Evolutionary conservation across 2,113 vertebrate species (phyloP).

Genomic region (Eleginops maclovinus): DNA sequence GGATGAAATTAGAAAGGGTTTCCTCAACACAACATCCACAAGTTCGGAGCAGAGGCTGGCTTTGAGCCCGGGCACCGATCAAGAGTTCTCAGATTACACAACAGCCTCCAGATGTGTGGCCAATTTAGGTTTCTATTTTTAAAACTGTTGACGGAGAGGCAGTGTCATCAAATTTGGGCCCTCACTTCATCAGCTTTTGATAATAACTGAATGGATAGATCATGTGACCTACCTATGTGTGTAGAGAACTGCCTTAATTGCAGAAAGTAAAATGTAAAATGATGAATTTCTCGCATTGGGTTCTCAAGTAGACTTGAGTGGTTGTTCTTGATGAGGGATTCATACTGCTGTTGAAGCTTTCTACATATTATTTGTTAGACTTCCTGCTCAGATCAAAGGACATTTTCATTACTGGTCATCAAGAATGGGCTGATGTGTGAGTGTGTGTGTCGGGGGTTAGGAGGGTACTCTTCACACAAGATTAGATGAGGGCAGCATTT

Average conservation of each 20-base stretch:
- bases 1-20: constrained; percentile 20
- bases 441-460: not conserved
- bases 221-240: constrained; percentile 36
- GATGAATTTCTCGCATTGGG: constrained; percentile 17
- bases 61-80: constrained; percentile 31
- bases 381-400: constrained; percentile 51
- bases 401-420: constrained; percentile 38
- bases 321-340: constrained; percentile 31
- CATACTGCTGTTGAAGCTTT: constrained; percentile 17
- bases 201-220: constrained; percentile 28
- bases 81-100: constrained; percentile 47
- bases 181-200: constrained; percentile 7
- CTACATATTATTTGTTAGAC: constrained; percentile 41
- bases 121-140: constrained; percentile 39
- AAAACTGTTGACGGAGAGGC: not conserved
- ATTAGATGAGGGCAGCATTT: constrained; percentile 70
- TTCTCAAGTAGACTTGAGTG: constrained; percentile 23
- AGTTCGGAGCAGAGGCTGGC: constrained; percentile 28
- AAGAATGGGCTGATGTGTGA: constrained; percentile 8
- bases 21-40: constrained; percentile 32
- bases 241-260: constrained; percentile 28
- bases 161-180: not conserved
- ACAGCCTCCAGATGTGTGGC: constrained; percentile 25
- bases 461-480: constrained; percentile 64
- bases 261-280: constrained; percentile 12